A percentile compares a stretch with the other conserved stretches of the same genome.
Evolutionary conservation across 2,797 vertebrate genomes (phyloP).

Genomic region (Coluber constrictor): DNA sequence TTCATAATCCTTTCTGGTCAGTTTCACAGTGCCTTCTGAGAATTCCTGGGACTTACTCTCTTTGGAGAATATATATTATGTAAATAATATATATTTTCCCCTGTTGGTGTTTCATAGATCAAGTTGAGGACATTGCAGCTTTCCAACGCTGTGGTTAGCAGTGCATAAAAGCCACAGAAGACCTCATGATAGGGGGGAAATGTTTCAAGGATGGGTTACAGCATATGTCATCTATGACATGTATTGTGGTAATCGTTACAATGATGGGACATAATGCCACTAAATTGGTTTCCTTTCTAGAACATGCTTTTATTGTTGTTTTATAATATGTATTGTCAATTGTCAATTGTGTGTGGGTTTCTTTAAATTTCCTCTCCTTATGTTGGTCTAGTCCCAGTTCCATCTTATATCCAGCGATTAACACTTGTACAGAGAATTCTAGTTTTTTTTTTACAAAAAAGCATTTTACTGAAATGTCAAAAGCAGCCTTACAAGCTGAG

Average conservation of each 20-base stretch:
- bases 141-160: neutral
- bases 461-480: constrained; percentile 8
- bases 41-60: neutral
- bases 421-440: neutral
- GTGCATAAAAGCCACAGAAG: neutral
- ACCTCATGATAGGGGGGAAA: neutral
- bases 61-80: neutral
- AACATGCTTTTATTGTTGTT: neutral
- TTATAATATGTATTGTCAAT: neutral
- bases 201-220: neutral
- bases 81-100: neutral
- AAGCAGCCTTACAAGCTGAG: neutral
- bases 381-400: neutral
- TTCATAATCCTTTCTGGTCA: neutral
- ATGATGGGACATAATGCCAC: neutral
- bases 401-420: neutral
- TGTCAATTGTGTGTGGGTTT: neutral
- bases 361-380: neutral
- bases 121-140: neutral
- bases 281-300: neutral
- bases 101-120: neutral
- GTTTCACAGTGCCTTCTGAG: neutral
- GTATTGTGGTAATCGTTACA: neutral
- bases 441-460: neutral
- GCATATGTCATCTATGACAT: neutral